Base-by-base conservation (phyloP, 2,113 vertebrate species). In the Azemiops feae region DNA sequence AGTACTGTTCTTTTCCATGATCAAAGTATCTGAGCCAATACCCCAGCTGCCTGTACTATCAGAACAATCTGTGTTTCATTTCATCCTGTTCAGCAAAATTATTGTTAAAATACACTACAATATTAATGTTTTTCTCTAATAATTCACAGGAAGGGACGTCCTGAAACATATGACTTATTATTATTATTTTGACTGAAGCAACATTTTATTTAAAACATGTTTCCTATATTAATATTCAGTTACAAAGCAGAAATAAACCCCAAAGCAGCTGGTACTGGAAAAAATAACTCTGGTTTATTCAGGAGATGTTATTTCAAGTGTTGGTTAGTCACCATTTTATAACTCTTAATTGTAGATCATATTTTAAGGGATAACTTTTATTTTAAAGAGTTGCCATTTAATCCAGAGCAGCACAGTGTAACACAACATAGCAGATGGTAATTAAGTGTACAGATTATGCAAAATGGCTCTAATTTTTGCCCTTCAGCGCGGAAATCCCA, bases 231-330 rank as follows among this genome's bases (percentile, higher is more conserved):
- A 88, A 88, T 88, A 23, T 91, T 95, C 88, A 69, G 1, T 88
- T 92, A 69, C n/a, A 91, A 93, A 96, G 85, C 34, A 94, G 88
- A 74, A 94, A 85, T 91, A 95, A 93, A 74, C 92, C 95, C 96
- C 95, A 95, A 85, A 95, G 55, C 94, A 95, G 95, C 94, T 96
- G 93, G 93, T 86, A 93, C 87, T 91, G 88, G 91, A 81, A 95
- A 60, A 92, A 94, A 96, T 93, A 92, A 53, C 74, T 93, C 91
- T 74, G n/a, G 12, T 91, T 74, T 95, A 86, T 95, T 95, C 93
- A 85, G 94, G 94, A 53, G 94, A 64, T 87, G 93, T 93, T 94
- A 60, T 91, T 96, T 94, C 93, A 93, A 69, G 91, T 95, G 90
- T 95, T 95, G 50, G 39, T 95, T 95, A 95, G 91, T 95, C 86